Base-by-base conservation (phyloP, 2,888 invertebrate genomes). In the Cryptocephalus primarius region DNA sequence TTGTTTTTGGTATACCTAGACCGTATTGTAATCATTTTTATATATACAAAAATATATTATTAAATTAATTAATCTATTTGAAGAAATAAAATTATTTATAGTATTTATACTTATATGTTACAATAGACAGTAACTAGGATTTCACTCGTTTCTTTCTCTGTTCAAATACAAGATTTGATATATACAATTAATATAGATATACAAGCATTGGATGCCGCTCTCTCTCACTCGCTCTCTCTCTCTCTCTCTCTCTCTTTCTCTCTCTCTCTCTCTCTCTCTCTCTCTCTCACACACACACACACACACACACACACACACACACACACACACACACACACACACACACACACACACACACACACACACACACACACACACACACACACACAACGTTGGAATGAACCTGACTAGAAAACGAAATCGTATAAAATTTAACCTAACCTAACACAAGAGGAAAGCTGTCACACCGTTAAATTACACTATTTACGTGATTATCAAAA, bases 1-100 rank as follows among this genome's bases (percentile, higher is more conserved):
- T 40, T 40, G 11, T 68, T 63, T 69, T 70, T 70, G 70, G 70
- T 70, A 62, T 68, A 67, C 63, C 70, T 70, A 70, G 70, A 68
- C 70, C 68, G 70, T 68, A 69, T 66, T 59, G 57, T 59, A 55
- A 55, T 55, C 22, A 22, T 22, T 22, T 57, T 55, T 52, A 55
- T 64, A 66, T 66, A 55, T 67, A 66, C 66, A 67, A 64, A 55
- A 55, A 53, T 61, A 62, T 58, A 56, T 55, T 51, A 54, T 61
- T 59, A 57, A 58, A 57, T 48, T 42, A 38, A 36, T 22, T 22
- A 22, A 22, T 22, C 22, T 22, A 22, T 22, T 22, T 22, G 22
- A 22, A 22, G 22, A 22, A 22, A 22, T 22, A 22, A 22, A 22
- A 22, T 4, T 22, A 22, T 22, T 22, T 22, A 22, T 22, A 22